Percentiles rank a stretch among this genome's conserved stretches.
These are phyloP conservation scores for Calidris pugnax DNA, from an alignment of 2,113 vertebrate species.

Conservation along the genomic window DNA sequence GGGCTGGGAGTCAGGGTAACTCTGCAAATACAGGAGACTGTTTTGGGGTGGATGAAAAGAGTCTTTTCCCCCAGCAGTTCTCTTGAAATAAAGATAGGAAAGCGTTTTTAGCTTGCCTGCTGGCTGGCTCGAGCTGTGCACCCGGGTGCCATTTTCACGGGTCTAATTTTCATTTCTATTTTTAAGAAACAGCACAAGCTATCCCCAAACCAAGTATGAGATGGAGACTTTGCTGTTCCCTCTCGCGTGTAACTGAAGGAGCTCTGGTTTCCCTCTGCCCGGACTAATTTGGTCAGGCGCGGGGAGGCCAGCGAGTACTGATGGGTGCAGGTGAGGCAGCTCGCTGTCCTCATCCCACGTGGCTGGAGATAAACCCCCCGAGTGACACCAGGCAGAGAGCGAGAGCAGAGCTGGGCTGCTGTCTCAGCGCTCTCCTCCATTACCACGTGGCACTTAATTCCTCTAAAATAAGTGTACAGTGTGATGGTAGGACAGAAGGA, in stretches of 20 bases:
- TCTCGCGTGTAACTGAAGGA: neutral
- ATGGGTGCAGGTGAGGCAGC: neutral
- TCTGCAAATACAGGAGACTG: neutral
- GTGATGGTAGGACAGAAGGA: neutral
- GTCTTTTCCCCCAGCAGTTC: neutral
- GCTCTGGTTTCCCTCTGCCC: neutral
- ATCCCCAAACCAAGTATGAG: neutral
- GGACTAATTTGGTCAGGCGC: neutral
- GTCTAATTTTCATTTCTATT: neutral
- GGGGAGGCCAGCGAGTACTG: neutral
- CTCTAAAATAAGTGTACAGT: fast-evolving
- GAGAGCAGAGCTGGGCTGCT: neutral
- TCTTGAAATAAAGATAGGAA: neutral
- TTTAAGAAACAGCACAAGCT: neutral
- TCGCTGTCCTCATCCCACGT: neutral
- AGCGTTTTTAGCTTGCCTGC: fast-evolving
- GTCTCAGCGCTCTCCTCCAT: neutral
- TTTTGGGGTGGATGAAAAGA: neutral
- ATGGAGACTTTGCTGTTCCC: neutral
- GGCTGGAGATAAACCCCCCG: neutral
- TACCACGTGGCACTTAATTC: neutral
- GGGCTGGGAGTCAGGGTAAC: neutral
- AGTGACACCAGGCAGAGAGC: neutral
- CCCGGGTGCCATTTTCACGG: neutral
- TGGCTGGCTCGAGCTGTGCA: neutral